phyloP scores from a whole-genome alignment of 2,113 vertebrate species.

The Dasypus novemcinctus region DNA sequence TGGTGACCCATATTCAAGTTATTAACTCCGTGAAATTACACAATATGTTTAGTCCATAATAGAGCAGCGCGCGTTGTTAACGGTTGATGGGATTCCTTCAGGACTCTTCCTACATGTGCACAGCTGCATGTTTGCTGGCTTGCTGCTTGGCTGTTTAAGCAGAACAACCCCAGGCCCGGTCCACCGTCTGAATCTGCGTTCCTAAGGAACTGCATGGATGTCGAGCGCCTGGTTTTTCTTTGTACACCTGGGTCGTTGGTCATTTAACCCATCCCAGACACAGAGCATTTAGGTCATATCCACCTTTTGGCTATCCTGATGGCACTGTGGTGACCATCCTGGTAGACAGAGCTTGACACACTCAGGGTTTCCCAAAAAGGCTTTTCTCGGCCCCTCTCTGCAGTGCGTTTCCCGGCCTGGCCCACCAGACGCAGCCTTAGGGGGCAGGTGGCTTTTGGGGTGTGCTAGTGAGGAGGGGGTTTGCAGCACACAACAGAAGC shows the following conservation, averaged over 20 bases:
- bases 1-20: no score
- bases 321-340: neutral
- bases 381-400: neutral
- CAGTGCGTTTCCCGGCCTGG: neutral
- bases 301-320: neutral
- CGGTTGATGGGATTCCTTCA: neutral
- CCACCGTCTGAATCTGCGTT: neutral
- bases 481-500: neutral
- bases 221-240: no score
- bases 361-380: neutral
- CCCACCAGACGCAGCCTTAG: neutral
- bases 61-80: no score
- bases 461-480: rapidly evolving
- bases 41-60: no score
- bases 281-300: neutral
- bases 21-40: no score
- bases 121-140: neutral
- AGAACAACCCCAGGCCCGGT: neutral
- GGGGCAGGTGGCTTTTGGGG: no score
- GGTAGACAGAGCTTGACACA: neutral
- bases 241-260: no score
- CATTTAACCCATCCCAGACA: rapidly evolving
- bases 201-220: neutral
- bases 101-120: neutral
- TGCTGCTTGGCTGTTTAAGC: neutral